These are phyloP conservation scores for Raja brachyura DNA, from an alignment of 2,113 vertebrate species.

Conservation along the genomic window DNA sequence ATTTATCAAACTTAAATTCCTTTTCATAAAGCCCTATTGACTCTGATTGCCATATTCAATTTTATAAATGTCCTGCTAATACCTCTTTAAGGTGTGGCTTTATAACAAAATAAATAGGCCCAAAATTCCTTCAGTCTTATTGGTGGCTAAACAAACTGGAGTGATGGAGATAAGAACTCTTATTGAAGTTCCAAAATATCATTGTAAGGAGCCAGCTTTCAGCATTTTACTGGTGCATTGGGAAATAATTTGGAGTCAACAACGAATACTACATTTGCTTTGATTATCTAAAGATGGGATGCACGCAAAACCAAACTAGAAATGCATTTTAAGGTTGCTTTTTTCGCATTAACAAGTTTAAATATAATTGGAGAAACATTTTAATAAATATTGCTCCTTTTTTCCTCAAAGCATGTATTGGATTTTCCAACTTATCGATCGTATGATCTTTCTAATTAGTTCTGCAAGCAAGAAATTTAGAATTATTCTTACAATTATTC, in stretches of 20 bases:
- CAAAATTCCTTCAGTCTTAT: background rate
- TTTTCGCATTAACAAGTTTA: background rate
- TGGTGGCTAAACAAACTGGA: background rate
- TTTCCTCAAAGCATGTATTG: background rate
- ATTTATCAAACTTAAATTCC: too few relatives aligned
- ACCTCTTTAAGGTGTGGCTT: background rate
- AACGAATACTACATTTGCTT: background rate
- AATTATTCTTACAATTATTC: background rate
- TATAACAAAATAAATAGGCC: background rate
- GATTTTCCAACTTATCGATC: background rate
- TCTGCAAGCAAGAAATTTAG: background rate
- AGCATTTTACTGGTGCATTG: background rate
- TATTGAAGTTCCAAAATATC: background rate
- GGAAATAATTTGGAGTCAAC: background rate
- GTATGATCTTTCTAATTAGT: background rate
- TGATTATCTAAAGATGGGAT: background rate
- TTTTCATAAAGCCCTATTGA: too few relatives aligned
- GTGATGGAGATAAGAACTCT: background rate
- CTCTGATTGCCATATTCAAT: too few relatives aligned
- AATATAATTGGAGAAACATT: background rate
- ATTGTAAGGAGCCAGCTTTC: background rate
- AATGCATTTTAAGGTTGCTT: background rate
- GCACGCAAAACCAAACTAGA: background rate
- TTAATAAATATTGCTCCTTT: background rate
- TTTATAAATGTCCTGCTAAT: too few relatives aligned